These are phyloP conservation scores for Turritopsis dohrnii DNA, from an alignment of 30 jellyfish, hydroid and myxozoan genomes.

Conservation along the genomic window DNA sequence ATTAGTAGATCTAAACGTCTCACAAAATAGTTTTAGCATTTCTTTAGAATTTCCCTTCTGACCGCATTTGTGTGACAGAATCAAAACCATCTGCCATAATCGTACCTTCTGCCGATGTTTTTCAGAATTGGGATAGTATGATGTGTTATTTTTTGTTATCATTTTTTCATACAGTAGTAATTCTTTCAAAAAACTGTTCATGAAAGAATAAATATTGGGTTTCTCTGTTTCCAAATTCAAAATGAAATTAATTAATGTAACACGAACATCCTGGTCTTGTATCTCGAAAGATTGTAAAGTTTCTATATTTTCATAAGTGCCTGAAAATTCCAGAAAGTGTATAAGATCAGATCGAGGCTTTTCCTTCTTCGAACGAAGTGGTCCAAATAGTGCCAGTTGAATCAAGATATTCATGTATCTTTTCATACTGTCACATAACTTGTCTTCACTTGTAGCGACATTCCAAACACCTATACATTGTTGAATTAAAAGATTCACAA, in stretches of 20 bases:
- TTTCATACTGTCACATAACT: background rate
- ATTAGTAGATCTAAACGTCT: conserved; percentile 42
- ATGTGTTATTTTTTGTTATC: conserved; percentile 18
- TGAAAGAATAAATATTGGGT: background rate
- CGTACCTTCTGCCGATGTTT: conserved; percentile 87
- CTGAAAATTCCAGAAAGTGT: background rate
- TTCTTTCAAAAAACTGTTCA: conserved; percentile 8
- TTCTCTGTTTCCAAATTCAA: conserved; percentile 1
- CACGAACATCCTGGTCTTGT: conserved; percentile 56
- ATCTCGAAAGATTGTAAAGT: conserved; percentile 24
- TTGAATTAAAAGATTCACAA: conserved; percentile 37
- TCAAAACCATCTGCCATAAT: conserved; percentile 73
- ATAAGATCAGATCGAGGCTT: conserved; percentile 35
- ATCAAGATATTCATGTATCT: conserved; percentile 37
- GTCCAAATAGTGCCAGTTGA: conserved; percentile 73
- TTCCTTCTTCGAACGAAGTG: conserved; percentile 44
- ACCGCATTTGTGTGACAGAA: conserved; percentile 18
- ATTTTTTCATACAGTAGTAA: conserved; percentile 45
- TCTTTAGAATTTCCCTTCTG: conserved; percentile 29
- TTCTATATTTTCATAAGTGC: conserved; percentile 11
- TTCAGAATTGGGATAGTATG: conserved; percentile 66
- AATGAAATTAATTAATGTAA: conserved; percentile 31
- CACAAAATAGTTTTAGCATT: conserved; percentile 20
- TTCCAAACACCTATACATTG: conserved; percentile 50
- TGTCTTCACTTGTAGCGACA: conserved; percentile 15